Base-by-base conservation (phyloP, 2,888 invertebrate species). In the Phasia obesa region DNA sequence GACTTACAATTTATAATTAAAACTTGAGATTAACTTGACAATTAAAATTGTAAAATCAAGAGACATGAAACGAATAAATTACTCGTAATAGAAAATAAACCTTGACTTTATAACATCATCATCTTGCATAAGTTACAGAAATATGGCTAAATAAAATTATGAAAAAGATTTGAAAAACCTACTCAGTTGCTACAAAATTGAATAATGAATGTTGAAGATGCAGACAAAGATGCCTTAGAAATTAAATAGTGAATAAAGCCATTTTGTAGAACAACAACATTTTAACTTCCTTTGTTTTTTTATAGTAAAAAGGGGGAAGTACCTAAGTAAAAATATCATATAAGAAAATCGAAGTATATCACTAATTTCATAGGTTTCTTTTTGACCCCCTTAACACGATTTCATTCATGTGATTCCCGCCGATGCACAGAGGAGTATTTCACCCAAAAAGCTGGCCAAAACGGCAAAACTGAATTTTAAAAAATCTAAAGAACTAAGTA, bases 11-110 rank as follows among this genome's bases (percentile, higher is more conserved):
- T 51, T 74, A 62, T 69, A 73, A 82, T 82, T 82, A 73, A 77
- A 77, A 74, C 57, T 77, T 82, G 49, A 31, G 62, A 77, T 77
- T 69, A 73, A 69, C 67, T 55, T 74, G 73, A 77, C 67, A 77
- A 77, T 64, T 62, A 27, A 73, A 82, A 55, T 17, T 0, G 21
- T 42, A 0, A 76, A 57, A 60, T 47, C 35, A 51, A 1, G 60
- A 49, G 15, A 15, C 15, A 49, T 3, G 0, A 73, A 44, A 67
- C 13, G 5, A 53, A 73, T 51, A 70, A 62, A 47, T 47, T 49
- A n/a, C n/a, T n/a, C n/a, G n/a, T n/a, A 3, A 57, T 31, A 42
- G 19, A 31, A 79, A 55, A 49, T 21, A 62, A 78, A 74, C 64
- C 73, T 74, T 74, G 77, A 74, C 67, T 65, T 51, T 55, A n/a